phyloP scores from a whole-genome alignment of 2,888 invertebrate species.

The Hipparchia sbordonii region DNA sequence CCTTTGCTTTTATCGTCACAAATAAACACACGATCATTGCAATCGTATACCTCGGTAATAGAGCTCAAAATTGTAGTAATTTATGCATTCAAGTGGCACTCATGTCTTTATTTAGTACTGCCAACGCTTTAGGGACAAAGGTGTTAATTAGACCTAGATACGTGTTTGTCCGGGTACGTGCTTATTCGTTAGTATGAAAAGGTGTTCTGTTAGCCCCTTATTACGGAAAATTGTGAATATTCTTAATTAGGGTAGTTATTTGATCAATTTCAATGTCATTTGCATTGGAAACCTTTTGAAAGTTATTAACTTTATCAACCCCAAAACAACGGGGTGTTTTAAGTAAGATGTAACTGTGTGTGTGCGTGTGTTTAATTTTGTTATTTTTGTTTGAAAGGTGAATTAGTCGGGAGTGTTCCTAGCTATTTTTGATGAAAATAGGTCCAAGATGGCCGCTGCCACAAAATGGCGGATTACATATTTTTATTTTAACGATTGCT shows the following conservation, averaged over 20 bases:
- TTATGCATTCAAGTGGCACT: slow-evolving; percentile 26
- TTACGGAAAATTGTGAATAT: slow-evolving; percentile 32
- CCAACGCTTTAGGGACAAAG: slow-evolving; percentile 45
- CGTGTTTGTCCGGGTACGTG: slow-evolving; percentile 22
- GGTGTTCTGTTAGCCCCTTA: slow-evolving; percentile 36
- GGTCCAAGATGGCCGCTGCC: too few relatives aligned
- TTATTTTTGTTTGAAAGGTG: too few relatives aligned
- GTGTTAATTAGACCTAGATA: slow-evolving; percentile 50
- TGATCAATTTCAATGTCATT: slow-evolving; percentile 36
- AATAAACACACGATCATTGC: slow-evolving; percentile 16
- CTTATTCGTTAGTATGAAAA: slow-evolving; percentile 36
- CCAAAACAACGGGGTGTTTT: too few relatives aligned
- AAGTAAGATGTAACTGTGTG: too few relatives aligned
- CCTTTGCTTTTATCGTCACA: slow-evolving; percentile 7
- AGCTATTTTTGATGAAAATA: too few relatives aligned
- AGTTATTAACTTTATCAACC: background rate
- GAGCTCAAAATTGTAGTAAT: slow-evolving; percentile 23
- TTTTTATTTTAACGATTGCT: too few relatives aligned
- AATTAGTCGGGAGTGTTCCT: too few relatives aligned
- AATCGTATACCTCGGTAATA: slow-evolving; percentile 24
- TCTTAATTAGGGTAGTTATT: slow-evolving; percentile 35
- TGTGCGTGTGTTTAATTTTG: too few relatives aligned
- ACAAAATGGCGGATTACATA: too few relatives aligned
- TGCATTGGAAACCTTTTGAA: slow-evolving; percentile 25
- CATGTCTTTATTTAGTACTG: slow-evolving; percentile 45